phyloP scores from a whole-genome alignment of 2,888 invertebrate species.

The Drepana falcataria region DNA sequence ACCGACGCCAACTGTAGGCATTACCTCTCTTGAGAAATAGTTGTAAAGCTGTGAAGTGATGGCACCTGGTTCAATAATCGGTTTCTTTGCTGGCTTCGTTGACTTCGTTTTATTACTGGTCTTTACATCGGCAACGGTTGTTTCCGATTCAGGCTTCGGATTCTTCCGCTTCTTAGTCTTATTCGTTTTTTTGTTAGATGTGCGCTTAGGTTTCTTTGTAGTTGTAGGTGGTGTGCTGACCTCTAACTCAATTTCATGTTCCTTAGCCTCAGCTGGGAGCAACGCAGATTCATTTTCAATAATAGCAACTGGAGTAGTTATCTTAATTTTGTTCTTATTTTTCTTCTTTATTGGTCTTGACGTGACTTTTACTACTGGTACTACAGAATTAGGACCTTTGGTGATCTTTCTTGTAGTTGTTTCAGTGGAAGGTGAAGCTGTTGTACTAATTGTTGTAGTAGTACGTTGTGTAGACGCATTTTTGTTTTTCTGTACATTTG shows the following conservation, averaged over 20 bases:
- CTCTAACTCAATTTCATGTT: slow-evolving; percentile 71
- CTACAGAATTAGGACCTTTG: slow-evolving; percentile 30
- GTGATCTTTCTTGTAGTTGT: slow-evolving; percentile 42
- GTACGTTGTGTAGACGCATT: slow-evolving; percentile 39
- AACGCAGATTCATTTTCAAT: slow-evolving; percentile 52
- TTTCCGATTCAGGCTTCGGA: slow-evolving; percentile 55
- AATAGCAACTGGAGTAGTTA: slow-evolving; percentile 41
- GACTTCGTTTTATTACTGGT: slow-evolving; percentile 78
- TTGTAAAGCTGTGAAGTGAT: slow-evolving; percentile 87
- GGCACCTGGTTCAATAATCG: slow-evolving; percentile 71
- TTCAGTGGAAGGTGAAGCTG: slow-evolving; percentile 38
- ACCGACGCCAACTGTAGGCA: slow-evolving; percentile 89
- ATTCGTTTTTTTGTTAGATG: slow-evolving; percentile 69
- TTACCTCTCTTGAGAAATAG: slow-evolving; percentile 87
- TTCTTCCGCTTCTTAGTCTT: slow-evolving; percentile 81
- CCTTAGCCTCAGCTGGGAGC: slow-evolving; percentile 68
- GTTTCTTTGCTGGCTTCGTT: slow-evolving; percentile 57
- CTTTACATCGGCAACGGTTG: slow-evolving; percentile 54
- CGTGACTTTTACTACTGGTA: slow-evolving; percentile 38
- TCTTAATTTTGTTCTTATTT: slow-evolving; percentile 61
- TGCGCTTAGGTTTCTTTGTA: slow-evolving; percentile 70
- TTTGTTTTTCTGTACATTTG: slow-evolving; percentile 75
- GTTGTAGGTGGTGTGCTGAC: slow-evolving; percentile 65
- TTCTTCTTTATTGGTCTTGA: slow-evolving; percentile 60
- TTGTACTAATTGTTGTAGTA: slow-evolving; percentile 33